Evolutionary conservation across 2,113 vertebrate genomes (phyloP), one percentile per base, ranked within the genome.

Genomic region (Labeo catla): DNA sequence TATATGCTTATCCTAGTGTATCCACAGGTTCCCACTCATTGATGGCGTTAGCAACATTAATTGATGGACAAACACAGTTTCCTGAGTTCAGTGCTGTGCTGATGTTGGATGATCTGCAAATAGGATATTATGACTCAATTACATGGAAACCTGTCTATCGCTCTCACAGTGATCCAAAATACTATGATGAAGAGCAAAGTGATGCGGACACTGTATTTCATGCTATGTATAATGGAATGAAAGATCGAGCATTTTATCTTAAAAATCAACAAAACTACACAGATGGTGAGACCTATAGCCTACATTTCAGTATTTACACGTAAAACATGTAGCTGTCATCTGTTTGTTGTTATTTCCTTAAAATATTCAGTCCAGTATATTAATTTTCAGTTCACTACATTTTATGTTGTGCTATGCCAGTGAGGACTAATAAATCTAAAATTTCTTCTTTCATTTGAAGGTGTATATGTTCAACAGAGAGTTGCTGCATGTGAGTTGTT

Each of bases 11-110:
- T 54, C 1, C 13, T 54, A 16, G 8, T 76, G 4, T 23, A 12
- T 73, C 36, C 39, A 73, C 59, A n/a, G n/a, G n/a, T 8, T 78
- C 81, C 57, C 86, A 87, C 73, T 87, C 86, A 28, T 36, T 83
- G 2, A 66, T 34, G 72, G 47, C 21, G 21, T 39, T 87, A 4
- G 19, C 59, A n/a, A 87, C 86, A 19, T 77, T 66, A 13, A 54
- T 68, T 12, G 52, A 28, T n/a, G 86, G 86, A 43, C 43, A 83
- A 12, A 76, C 86, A 6, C 59, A 81, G 16, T 87, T 87, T 52
- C 73, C 86, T 12, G 86, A 87, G 72, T 87, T 87, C 8, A 87
- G 47, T 23, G 61, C 16, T n/a, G 66, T 82, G 4, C 2, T 61
- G 23, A 82, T 76, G 80, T 52, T 87, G 43, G 80, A 87, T 66